Conservation (phyloP, 2,113 vertebrate species). For the Rhombomys opimus region DNA sequence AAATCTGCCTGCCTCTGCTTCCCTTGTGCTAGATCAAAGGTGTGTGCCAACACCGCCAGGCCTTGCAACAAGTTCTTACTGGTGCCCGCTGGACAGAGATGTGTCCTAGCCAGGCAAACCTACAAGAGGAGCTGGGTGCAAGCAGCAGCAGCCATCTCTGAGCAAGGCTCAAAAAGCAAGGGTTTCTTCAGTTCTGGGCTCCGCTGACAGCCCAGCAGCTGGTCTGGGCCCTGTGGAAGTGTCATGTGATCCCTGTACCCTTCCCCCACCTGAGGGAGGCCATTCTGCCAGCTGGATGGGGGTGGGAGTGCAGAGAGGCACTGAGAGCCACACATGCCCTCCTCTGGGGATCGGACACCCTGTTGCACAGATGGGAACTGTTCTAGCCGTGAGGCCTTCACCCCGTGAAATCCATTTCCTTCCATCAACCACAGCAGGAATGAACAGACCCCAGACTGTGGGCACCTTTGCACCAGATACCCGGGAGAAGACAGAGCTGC, state of each 20-base stretch:
- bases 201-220: constrained; percentile 51
- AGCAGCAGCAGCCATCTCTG: background rate
- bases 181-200: background rate
- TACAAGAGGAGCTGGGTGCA: background rate
- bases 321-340: background rate
- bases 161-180: background rate
- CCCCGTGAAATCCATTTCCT: background rate
- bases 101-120: background rate
- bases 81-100: background rate
- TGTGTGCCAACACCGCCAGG: too few species aligned
- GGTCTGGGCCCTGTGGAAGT: background rate
- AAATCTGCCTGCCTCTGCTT: too few species aligned
- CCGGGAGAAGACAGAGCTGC: rapidly evolving
- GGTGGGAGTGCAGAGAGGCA: background rate
- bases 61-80: background rate
- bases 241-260: constrained; percentile 54
- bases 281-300: constrained; percentile 26
- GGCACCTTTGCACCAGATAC: background rate
- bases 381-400: background rate
- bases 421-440: background rate
- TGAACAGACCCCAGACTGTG: background rate
- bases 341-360: background rate
- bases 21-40: too few species aligned
- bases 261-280: constrained; percentile 41
- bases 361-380: background rate